phyloP scores from a whole-genome alignment of 2,888 invertebrate species.

The Gibbula magus region DNA sequence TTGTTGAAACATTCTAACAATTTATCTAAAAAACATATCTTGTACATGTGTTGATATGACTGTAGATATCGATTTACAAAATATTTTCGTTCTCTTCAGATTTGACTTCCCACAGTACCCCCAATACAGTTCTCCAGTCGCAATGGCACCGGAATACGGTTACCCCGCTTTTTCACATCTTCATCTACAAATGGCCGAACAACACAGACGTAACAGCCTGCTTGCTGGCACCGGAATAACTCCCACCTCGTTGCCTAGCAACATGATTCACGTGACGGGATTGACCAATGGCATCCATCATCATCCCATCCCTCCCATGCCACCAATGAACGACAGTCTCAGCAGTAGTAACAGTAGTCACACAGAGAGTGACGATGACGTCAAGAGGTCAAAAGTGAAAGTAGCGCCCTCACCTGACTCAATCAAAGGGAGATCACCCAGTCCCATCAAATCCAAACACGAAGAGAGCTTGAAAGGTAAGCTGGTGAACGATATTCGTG shows the following conservation, averaged over 20 bases:
- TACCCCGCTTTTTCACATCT: conserved; percentile 34
- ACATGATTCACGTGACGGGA: conserved; percentile 13
- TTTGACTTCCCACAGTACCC: conserved; percentile 51
- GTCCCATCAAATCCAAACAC: neutral
- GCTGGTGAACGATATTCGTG: neutral
- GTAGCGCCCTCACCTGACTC: neutral
- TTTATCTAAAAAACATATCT: too few species aligned
- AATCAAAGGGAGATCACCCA: conserved; percentile 14
- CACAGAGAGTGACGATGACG: neutral
- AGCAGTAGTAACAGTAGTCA: neutral
- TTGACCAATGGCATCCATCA: neutral
- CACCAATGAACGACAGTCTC: neutral
- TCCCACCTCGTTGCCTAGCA: neutral
- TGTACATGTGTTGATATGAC: too few species aligned
- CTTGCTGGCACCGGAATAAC: neutral
- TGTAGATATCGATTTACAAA: neutral
- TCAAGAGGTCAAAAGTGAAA: neutral
- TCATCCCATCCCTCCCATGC: neutral
- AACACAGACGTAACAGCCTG: conserved; percentile 14
- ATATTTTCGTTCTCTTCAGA: conserved; percentile 36
- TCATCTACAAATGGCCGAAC: conserved; percentile 27
- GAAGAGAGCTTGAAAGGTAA: conserved; percentile 17
- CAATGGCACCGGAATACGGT: conserved; percentile 45
- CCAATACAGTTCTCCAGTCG: conserved; percentile 52
- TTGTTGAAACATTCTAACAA: too few species aligned